Evolutionary conservation across 1,140 invertebrate species (phyloP).

Genomic region (Thalassaphorura encarpata): DNA sequence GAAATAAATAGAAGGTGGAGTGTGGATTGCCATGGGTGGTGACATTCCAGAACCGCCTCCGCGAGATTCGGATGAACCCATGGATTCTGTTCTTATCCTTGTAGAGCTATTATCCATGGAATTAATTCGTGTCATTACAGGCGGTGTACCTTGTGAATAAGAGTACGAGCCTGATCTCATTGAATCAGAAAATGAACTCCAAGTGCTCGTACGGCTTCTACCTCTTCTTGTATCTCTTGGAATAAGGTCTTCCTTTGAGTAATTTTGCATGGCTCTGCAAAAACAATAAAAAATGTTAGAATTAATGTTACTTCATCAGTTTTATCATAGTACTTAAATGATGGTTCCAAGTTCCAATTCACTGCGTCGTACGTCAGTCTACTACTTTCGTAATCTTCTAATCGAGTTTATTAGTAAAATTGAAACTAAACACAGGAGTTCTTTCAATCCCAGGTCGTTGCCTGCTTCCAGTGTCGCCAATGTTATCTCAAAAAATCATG

Average conservation of each 20-base stretch:
- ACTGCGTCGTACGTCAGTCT: too few species aligned
- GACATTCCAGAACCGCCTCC: slow-evolving; percentile 12
- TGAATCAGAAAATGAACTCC: slow-evolving; percentile 48
- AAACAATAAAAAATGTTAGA: neutral
- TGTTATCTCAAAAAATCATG: too few species aligned
- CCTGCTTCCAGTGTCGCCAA: too few species aligned
- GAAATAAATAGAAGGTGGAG: slow-evolving; percentile 18
- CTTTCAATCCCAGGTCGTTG: too few species aligned
- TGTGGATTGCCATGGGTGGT: slow-evolving; percentile 18
- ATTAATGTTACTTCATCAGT: neutral
- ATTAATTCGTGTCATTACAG: slow-evolving; percentile 17
- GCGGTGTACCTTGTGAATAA: slow-evolving; percentile 32
- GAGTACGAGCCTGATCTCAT: slow-evolving; percentile 13
- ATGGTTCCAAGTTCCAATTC: neutral
- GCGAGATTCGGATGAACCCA: slow-evolving; percentile 6
- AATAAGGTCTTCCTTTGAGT: slow-evolving; percentile 31
- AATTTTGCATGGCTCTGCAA: slow-evolving; percentile 30
- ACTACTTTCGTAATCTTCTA: too few species aligned
- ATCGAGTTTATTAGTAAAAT: too few species aligned
- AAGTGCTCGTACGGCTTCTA: slow-evolving; percentile 65
- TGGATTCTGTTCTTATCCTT: slow-evolving; percentile 20
- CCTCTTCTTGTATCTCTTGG: slow-evolving; percentile 60
- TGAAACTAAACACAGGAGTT: too few species aligned
- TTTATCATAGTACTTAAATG: neutral
- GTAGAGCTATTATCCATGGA: slow-evolving; percentile 16